Conservation (phyloP, 2,113 vertebrate genomes). For the Meles meles region DNA sequence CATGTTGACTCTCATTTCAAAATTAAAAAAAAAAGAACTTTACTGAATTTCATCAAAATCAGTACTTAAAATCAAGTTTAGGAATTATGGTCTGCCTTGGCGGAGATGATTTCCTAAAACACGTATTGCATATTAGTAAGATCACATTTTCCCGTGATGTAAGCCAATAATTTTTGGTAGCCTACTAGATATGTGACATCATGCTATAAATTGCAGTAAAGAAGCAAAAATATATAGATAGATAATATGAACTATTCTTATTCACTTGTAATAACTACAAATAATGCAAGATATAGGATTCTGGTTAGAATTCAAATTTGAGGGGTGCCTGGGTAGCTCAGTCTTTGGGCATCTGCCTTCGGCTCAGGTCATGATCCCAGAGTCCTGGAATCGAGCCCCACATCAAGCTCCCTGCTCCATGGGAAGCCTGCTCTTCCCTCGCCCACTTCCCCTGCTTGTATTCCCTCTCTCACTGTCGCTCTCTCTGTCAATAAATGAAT, state of each 20-base stretch:
- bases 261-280: background rate
- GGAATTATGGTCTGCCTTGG: background rate
- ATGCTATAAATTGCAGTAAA: background rate
- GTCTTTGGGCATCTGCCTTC: no score
- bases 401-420: no score
- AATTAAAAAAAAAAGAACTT: background rate
- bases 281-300: background rate
- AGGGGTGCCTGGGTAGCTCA: background rate
- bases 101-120: background rate
- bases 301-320: background rate
- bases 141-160: background rate
- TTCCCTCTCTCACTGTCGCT: no score
- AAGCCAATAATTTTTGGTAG: background rate
- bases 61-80: background rate
- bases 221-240: background rate
- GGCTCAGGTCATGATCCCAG: no score
- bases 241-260: background rate
- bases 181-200: background rate
- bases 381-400: no score
- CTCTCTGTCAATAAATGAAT: no score
- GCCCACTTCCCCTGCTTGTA: no score
- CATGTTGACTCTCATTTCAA: background rate
- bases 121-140: background rate
- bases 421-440: no score
- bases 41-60: background rate